These are phyloP conservation scores for Zalophus californianus DNA, from an alignment of 2,797 vertebrate genomes.

Conservation along the genomic window DNA sequence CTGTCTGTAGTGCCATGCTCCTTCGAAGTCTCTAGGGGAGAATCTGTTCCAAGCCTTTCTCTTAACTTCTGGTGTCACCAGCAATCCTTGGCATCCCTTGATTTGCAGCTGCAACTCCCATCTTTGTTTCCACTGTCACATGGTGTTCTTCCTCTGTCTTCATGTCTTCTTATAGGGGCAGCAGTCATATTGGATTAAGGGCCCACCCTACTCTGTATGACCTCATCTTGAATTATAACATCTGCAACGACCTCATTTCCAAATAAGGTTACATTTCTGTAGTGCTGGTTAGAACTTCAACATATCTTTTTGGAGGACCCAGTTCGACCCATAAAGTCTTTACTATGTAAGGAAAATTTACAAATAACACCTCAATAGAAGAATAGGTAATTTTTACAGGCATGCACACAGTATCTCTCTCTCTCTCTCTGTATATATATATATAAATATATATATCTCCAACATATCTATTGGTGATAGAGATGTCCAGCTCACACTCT, in stretches of 20 bases:
- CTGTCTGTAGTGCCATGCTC: neutral
- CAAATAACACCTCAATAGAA: neutral
- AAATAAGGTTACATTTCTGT: neutral
- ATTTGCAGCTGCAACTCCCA: neutral
- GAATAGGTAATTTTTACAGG: neutral
- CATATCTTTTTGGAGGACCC: neutral
- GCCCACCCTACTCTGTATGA: neutral
- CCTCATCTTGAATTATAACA: neutral
- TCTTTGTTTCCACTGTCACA: neutral
- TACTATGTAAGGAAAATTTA: neutral
- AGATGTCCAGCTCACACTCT: neutral
- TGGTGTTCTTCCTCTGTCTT: neutral
- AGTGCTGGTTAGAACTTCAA: neutral
- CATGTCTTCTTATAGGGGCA: neutral
- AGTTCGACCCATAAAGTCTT: neutral
- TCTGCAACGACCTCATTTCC: neutral
- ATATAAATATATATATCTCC: fast-evolving
- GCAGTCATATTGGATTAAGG: neutral
- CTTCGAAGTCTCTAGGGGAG: neutral
- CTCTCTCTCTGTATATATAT: fast-evolving
- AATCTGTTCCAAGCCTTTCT: neutral
- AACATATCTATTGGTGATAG: neutral
- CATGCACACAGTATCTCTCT: neutral
- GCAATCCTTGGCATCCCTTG: neutral
- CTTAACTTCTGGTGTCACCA: neutral